Conservation (phyloP, 1,140 invertebrate species). For the Lineus longissimus region DNA sequence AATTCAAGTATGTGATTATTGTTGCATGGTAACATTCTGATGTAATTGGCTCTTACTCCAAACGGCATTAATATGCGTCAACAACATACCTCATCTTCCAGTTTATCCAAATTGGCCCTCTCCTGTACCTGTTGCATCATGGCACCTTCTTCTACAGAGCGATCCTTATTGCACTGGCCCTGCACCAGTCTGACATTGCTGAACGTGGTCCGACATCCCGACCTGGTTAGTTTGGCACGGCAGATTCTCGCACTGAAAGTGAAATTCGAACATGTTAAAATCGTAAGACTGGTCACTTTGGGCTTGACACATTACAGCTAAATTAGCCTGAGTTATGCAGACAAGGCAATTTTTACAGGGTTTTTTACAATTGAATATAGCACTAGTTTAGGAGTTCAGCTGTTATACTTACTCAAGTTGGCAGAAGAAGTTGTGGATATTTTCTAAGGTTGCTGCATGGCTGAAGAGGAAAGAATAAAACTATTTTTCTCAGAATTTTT, state of each 20-base stretch:
- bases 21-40: too few relatives aligned
- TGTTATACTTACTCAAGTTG: constrained; percentile 34
- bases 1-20: too few relatives aligned
- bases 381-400: too few relatives aligned
- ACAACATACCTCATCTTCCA: constrained; percentile 1
- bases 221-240: constrained; percentile 24
- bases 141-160: background rate
- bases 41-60: too few relatives aligned
- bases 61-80: too few relatives aligned
- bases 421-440: constrained; percentile 29
- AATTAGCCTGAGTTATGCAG: too few relatives aligned
- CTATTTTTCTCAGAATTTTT: too few relatives aligned
- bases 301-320: too few relatives aligned
- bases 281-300: background rate
- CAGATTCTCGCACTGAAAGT: constrained; percentile 31
- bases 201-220: constrained; percentile 27
- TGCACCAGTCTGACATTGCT: constrained; percentile 31
- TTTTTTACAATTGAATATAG: too few relatives aligned
- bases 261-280: background rate
- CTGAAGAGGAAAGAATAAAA: constrained; percentile 16
- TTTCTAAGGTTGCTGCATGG: constrained; percentile 21
- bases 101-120: background rate
- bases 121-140: background rate
- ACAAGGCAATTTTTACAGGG: too few relatives aligned
- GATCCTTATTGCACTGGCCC: background rate